phyloP scores from a whole-genome alignment of 2,797 vertebrate genomes.

The Perodicticus potto region DNA sequence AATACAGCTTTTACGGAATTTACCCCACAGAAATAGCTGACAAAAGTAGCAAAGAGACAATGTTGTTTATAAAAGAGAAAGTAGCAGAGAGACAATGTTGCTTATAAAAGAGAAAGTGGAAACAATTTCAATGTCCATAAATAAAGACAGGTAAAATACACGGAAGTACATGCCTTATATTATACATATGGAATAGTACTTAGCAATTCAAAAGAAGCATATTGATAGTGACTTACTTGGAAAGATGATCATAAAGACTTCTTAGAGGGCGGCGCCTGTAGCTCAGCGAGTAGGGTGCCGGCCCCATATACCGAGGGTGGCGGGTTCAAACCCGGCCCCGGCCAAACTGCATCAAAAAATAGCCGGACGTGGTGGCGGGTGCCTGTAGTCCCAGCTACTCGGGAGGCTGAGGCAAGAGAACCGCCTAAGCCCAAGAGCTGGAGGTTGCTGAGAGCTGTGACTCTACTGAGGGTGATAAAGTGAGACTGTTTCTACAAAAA shows the following conservation, averaged over 20 bases:
- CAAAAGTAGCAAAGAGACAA: neutral
- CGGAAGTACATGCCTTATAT: neutral
- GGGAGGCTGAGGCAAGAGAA: no score
- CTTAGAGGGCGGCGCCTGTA: no score
- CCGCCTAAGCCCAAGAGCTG: no score
- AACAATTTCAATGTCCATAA: neutral
- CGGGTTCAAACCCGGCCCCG: no score
- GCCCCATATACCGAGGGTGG: no score
- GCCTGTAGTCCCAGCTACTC: no score
- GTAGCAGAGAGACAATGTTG: neutral
- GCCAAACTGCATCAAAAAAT: no score
- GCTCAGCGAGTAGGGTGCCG: no score
- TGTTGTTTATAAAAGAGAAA: neutral
- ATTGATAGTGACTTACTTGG: neutral
- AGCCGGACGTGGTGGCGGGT: no score
- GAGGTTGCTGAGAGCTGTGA: no score
- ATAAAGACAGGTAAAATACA: neutral
- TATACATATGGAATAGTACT: neutral
- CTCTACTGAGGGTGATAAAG: no score
- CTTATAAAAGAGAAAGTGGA: conserved; percentile 11
- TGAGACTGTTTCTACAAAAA: no score
- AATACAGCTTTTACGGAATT: conserved; percentile 39
- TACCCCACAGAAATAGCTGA: conserved; percentile 21
- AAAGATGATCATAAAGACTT: conserved; percentile 26
- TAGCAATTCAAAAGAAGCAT: neutral